phyloP scores from a whole-genome alignment of 2,888 invertebrate genomes.

The Eugnorisma glareosa region DNA sequence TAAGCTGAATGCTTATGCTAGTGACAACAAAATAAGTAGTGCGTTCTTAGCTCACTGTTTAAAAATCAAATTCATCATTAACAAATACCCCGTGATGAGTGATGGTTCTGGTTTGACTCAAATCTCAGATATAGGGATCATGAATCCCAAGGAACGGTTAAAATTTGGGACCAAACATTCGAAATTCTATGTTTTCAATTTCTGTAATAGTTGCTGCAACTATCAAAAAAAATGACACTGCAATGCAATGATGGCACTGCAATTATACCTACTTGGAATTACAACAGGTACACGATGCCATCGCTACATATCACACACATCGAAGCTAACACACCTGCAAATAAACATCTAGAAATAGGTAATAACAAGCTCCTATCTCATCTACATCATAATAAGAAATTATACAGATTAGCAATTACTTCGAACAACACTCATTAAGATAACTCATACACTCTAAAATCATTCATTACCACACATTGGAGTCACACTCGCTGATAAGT shows the following conservation, averaged over 20 bases:
- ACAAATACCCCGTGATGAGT: background rate
- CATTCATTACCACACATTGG: conserved; percentile 62
- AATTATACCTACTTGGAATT: background rate
- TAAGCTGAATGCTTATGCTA: too few relatives aligned
- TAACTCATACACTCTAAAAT: conserved; percentile 57
- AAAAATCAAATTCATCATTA: background rate
- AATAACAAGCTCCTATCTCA: conserved; percentile 52
- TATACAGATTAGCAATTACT: conserved; percentile 59
- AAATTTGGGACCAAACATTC: background rate
- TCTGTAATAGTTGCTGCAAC: background rate
- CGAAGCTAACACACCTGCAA: conserved; percentile 14
- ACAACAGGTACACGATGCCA: background rate
- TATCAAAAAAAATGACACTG: too few relatives aligned
- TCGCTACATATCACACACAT: background rate
- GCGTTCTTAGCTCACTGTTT: background rate
- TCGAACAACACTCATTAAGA: conserved; percentile 50
- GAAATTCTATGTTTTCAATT: background rate
- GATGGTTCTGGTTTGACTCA: conserved; percentile 3
- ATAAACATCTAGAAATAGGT: conserved; percentile 47
- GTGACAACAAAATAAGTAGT: too few relatives aligned
- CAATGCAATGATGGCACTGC: too few relatives aligned
- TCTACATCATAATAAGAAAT: conserved; percentile 64
- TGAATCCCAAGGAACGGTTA: background rate
- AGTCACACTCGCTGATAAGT: conserved; percentile 58
- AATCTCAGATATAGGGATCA: background rate